Percentiles rank a stretch among this genome's conserved stretches.
Conservation (phyloP, 2,113 vertebrate genomes). For the Hipposideros armiger region DNA sequence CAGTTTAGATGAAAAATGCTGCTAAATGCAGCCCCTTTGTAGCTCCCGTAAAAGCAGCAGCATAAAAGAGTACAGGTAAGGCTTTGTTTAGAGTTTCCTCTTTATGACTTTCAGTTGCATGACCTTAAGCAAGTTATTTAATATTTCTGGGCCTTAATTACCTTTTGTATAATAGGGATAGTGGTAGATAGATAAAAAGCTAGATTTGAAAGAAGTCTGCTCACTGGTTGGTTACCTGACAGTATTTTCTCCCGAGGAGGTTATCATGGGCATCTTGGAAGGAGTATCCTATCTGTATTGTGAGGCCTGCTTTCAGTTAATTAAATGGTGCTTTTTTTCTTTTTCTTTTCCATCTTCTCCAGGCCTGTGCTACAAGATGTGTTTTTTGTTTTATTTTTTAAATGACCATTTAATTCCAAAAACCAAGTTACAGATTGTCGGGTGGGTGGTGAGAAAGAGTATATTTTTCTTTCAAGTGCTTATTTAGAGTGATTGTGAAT, state of each 20-base stretch:
- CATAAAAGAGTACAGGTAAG: background rate
- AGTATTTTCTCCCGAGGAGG: background rate
- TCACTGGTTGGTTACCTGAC: background rate
- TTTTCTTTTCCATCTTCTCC: background rate
- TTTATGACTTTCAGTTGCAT: background rate
- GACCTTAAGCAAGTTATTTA: background rate
- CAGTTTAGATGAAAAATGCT: background rate
- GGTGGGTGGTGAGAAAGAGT: slow-evolving; percentile 70
- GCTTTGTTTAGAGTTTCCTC: background rate
- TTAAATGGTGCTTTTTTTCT: background rate
- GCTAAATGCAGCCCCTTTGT: background rate
- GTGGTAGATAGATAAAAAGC: background rate
- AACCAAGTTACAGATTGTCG: slow-evolving; percentile 64
- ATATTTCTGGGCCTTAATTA: background rate
- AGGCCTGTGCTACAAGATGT: background rate
- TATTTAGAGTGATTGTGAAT: slow-evolving; percentile 74
- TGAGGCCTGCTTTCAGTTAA: background rate
- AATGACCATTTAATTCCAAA: slow-evolving; percentile 72
- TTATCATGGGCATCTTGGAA: background rate
- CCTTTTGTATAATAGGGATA: background rate
- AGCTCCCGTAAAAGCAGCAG: background rate
- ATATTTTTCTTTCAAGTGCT: slow-evolving; percentile 71
- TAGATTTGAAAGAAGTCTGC: background rate
- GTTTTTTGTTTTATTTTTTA: background rate
- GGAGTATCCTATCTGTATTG: background rate